Evolutionary conservation across 2,113 vertebrate species (phyloP).

Genomic region (Rhinoptilus africanus): DNA sequence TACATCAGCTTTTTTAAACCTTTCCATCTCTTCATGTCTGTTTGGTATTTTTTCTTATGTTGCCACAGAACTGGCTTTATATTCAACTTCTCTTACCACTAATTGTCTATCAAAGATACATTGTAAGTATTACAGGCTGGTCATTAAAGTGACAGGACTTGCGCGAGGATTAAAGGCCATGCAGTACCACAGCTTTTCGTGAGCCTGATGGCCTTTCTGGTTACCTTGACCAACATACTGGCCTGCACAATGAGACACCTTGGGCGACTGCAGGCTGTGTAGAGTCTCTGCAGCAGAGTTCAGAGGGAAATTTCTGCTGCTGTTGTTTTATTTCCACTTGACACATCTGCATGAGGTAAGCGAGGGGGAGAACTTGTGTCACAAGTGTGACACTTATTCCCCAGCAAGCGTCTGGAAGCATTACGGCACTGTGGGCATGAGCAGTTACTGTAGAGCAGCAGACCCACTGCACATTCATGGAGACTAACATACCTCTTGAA

Average conservation of each 20-base stretch:
- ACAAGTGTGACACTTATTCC: neutral
- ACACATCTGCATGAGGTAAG: neutral
- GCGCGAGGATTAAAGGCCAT: fast-evolving
- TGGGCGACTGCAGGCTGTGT: neutral
- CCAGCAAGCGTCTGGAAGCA: fast-evolving
- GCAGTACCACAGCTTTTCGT: neutral
- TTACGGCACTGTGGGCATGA: neutral
- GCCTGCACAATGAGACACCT: neutral
- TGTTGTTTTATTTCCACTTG: neutral
- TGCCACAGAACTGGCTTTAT: neutral
- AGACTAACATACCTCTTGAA: neutral
- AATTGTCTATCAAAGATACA: neutral
- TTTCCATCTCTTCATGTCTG: neutral
- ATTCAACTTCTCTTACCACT: neutral
- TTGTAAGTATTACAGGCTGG: neutral
- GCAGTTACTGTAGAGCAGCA: neutral
- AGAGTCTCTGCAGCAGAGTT: neutral
- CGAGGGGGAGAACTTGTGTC: neutral
- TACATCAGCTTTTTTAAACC: neutral
- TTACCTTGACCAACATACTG: neutral
- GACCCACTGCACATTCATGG: neutral
- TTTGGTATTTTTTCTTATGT: neutral
- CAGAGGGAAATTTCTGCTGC: neutral
- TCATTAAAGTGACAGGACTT: neutral
- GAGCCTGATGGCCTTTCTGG: neutral